These are phyloP conservation scores for Alouatta palliata DNA, from an alignment of 2,113 vertebrate genomes.

Conservation along the genomic window DNA sequence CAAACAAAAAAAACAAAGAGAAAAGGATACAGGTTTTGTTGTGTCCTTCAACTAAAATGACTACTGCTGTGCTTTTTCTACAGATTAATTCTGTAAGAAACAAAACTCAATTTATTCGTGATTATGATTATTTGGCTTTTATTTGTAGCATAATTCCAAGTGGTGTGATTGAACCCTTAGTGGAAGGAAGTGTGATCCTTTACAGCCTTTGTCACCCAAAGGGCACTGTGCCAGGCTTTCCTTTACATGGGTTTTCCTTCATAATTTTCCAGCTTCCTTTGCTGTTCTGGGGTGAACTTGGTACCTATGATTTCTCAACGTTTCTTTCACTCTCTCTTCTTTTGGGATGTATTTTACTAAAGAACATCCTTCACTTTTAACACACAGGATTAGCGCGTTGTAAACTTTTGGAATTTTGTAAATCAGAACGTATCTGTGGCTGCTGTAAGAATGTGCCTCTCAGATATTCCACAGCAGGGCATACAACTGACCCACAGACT, in stretches of 20 bases:
- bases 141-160: not conserved
- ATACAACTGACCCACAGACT: accelerated
- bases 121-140: not conserved
- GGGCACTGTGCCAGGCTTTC: too few relatives aligned
- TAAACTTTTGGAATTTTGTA: not conserved
- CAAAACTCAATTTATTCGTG: not conserved
- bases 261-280: not conserved
- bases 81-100: not conserved
- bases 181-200: not conserved
- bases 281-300: not conserved
- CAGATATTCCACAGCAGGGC: not conserved
- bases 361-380: not conserved
- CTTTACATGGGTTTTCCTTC: not conserved
- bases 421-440: not conserved
- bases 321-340: not conserved
- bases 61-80: not conserved
- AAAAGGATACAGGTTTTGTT: too few relatives aligned
- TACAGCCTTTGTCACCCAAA: not conserved
- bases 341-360: not conserved
- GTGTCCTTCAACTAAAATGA: not conserved
- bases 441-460: not conserved
- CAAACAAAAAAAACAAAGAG: too few relatives aligned
- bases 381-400: not conserved
- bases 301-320: not conserved
- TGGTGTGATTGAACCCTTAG: not conserved